A percentile compares a stretch with the other conserved stretches of the same genome.
Evolutionary conservation across 2,113 vertebrate genomes (phyloP).

Genomic region (Clarias gariepinus): DNA sequence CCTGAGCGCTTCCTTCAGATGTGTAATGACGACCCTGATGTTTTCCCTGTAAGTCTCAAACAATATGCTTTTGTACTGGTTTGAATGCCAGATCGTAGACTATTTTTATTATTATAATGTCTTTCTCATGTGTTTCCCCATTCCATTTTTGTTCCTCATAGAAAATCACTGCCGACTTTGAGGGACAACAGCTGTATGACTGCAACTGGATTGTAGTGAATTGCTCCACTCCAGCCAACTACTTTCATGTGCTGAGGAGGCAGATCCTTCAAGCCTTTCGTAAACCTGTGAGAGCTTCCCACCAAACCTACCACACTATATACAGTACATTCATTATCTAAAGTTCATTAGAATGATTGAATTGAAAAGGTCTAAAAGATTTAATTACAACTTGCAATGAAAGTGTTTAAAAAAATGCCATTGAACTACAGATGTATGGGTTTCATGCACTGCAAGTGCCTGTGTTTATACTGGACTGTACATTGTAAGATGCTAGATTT

Average conservation of each 20-base stretch:
- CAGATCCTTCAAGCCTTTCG: constrained; percentile 96
- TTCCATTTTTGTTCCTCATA: constrained; percentile 52
- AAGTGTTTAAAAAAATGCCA: not conserved
- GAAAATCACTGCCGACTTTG: constrained; percentile 83
- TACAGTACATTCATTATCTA: not conserved
- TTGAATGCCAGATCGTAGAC: not conserved
- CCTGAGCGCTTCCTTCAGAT: constrained; percentile 96
- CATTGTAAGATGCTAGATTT: not conserved
- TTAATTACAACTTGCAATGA: not conserved
- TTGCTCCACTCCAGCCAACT: constrained; percentile 89
- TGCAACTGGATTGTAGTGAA: constrained; percentile 99
- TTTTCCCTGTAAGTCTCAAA: constrained; percentile 82
- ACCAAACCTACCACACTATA: too few relatives aligned
- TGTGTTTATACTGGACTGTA: not conserved
- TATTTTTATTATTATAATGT: too few relatives aligned
- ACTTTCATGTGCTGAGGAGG: constrained; percentile 90
- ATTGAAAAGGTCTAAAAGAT: not conserved
- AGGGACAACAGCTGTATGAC: constrained; percentile 88
- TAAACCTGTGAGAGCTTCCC: constrained; percentile 81
- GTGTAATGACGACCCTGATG: constrained; percentile 95
- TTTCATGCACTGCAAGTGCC: not conserved
- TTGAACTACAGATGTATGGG: not conserved
- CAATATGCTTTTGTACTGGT: not conserved
- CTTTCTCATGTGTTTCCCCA: not conserved
- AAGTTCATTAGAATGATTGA: not conserved